Evolutionary conservation across 2,113 vertebrate species (phyloP), one percentile per base, ranked within the genome.

Genomic region (Seriola dumerili): DNA sequence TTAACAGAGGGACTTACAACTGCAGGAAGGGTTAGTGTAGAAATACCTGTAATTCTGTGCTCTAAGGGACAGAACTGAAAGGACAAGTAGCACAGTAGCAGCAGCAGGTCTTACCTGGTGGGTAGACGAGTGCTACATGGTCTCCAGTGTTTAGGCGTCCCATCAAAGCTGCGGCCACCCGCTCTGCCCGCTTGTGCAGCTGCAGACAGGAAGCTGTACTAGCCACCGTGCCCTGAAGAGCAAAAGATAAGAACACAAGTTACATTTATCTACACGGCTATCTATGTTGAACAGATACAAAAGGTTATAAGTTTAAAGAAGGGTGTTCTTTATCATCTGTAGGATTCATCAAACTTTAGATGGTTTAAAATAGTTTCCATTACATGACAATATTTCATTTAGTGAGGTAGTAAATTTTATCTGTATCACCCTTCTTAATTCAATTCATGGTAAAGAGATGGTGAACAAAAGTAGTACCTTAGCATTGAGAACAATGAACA

Each of bases 71-170:
- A 52, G 14, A 3, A 40, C 10, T 66, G 10, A 62, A 16, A 72
- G 34, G 16, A 16, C 16, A 58, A 68, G 4, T 1, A 36, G 10
- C 32, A 52, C 6, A 66, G 64, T 1, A 6, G 42, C n/a, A n/a
- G 14, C 0, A 0, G 40, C 50, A 36, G 2, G 13, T n/a, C 86
- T 89, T 82, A 99, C 98, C 98, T 90, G 98, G 98, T 4, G 97
- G 98, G 83, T 98, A 99, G 58, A 99, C 97, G 9, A 99, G 93
- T 3, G 98, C 98, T 66, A 99, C 97, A 0, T 99, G 98, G 91
- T 99, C 98, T 69, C 98, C 98, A 0, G 96, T 84, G 63, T 93
- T 97, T 50, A 99, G 95, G 19, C 95, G 95, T 9, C 97, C 97
- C 91, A 93, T 89, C 84, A 99, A 93, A 0, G 97, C 96, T 0